These are phyloP conservation scores for Stenichneumon culpator DNA, from an alignment of 2,888 invertebrate species.

Conservation along the genomic window DNA sequence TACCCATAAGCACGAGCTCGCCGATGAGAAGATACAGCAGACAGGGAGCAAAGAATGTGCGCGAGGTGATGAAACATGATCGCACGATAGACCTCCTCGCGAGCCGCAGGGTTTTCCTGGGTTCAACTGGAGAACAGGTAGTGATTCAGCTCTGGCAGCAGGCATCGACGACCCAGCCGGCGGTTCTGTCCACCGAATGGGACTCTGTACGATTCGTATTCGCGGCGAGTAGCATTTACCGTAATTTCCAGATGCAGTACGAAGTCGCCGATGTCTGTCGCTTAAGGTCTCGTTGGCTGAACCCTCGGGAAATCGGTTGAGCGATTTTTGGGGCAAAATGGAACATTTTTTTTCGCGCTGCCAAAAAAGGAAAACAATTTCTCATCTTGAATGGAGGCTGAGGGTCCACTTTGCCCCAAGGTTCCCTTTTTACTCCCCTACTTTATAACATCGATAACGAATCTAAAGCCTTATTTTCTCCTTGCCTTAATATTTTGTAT, in stretches of 20 bases:
- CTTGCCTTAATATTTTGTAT: neutral
- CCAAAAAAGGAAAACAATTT: neutral
- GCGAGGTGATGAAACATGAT: neutral
- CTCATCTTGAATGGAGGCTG: neutral
- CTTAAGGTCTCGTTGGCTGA: conserved; percentile 50
- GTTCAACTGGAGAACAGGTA: neutral
- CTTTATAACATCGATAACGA: too few relatives aligned
- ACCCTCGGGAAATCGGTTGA: conserved; percentile 34
- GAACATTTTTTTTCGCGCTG: neutral
- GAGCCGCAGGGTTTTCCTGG: neutral
- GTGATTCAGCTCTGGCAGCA: conserved; percentile 5
- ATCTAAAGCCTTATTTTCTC: too few relatives aligned
- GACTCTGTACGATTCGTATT: conserved; percentile 54
- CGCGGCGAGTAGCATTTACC: conserved; percentile 42
- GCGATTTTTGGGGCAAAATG: neutral
- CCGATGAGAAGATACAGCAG: conserved; percentile 10
- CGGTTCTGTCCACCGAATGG: conserved; percentile 33
- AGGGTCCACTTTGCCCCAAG: neutral
- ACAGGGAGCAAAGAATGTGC: conserved; percentile 16
- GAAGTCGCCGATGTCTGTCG: conserved; percentile 18
- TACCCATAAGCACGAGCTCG: conserved; percentile 55
- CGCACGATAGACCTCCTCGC: neutral
- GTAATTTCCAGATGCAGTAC: conserved; percentile 55
- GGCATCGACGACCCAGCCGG: conserved; percentile 29
- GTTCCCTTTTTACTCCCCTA: neutral